Base-by-base conservation (phyloP, 2,113 vertebrate species). In the Motacilla alba region DNA sequence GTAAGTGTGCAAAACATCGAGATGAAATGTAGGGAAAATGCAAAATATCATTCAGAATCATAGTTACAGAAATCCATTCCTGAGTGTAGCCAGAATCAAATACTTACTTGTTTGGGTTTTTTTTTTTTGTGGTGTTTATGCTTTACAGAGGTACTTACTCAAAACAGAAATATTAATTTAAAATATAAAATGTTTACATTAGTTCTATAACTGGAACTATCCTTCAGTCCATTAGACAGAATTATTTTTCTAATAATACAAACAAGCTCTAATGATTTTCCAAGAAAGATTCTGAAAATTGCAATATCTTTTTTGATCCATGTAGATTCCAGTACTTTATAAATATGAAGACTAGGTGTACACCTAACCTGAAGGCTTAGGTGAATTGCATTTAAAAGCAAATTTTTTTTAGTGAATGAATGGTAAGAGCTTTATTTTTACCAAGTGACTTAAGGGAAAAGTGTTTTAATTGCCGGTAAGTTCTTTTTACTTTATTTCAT, bases 1-100 rank as follows among this genome's bases (percentile, higher is more conserved):
- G 99, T 99, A 94, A 96, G 81, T 80, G 37, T 58, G 43, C 55
- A 90, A 88, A 70, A 8, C 3, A 20, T 66, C 18, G 85, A 44
- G 27, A 22, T 50, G 64, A 74, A 58, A 11, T 26, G 10, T 43
- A 53, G 20, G 37, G 23, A 79, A 75, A 69, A 43, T 47, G 39
- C 6, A 66, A 68, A 75, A 44, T 58, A 21, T 55, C 4, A 0
- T 16, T 90, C 35, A 70, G 59, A 75, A n/a, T 64, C 78, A 63
- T 69, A 66, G 23, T 49, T 84, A 33, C 4, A 58, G n/a, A 39
- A 68, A 39, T 70, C 7, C 1, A 9, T 67, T 2, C 3, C 43
- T 76, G 39, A 79, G 44, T 11, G 26, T 70, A n/a, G 17, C 30
- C 31, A 53, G n/a, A 78, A 69, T 77, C 23, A 77, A 68, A 62